These are phyloP conservation scores for Gallinago media DNA, from an alignment of 2,113 vertebrate genomes.

Conservation along the genomic window DNA sequence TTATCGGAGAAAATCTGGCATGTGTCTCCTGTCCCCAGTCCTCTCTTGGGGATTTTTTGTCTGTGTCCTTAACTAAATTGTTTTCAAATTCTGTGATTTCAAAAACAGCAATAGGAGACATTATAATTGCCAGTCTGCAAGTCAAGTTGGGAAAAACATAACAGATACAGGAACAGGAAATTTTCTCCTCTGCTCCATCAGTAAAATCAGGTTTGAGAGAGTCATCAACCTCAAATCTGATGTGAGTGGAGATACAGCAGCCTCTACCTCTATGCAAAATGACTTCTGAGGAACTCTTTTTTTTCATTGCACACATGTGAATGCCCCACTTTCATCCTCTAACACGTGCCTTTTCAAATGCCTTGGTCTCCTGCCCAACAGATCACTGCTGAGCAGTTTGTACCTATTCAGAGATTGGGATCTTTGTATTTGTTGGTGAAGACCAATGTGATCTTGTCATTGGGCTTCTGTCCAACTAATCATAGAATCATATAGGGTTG, in stretches of 20 bases:
- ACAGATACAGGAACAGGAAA: neutral
- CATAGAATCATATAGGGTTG: no score
- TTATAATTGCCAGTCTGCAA: neutral
- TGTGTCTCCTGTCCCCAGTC: neutral
- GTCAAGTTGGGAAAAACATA: neutral
- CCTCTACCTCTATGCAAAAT: neutral
- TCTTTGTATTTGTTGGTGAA: neutral
- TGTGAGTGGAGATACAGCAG: neutral
- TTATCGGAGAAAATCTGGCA: neutral
- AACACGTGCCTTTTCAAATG: neutral
- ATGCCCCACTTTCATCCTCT: neutral
- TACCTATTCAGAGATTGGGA: accelerated
- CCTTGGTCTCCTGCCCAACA: neutral
- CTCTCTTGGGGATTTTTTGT: neutral
- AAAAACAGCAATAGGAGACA: neutral
- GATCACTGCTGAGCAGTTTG: neutral
- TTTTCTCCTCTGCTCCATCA: neutral
- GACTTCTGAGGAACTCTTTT: neutral
- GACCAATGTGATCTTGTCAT: neutral
- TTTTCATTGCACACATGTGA: neutral
- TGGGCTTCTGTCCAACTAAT: neutral
- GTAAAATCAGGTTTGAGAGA: constrained; percentile 2
- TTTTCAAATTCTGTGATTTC: neutral
- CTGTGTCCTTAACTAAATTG: neutral
- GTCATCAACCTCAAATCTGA: neutral